Evolutionary conservation across 2,888 invertebrate species (phyloP), one percentile per base, ranked within the genome.

Genomic region (Stomorhina lunata): DNA sequence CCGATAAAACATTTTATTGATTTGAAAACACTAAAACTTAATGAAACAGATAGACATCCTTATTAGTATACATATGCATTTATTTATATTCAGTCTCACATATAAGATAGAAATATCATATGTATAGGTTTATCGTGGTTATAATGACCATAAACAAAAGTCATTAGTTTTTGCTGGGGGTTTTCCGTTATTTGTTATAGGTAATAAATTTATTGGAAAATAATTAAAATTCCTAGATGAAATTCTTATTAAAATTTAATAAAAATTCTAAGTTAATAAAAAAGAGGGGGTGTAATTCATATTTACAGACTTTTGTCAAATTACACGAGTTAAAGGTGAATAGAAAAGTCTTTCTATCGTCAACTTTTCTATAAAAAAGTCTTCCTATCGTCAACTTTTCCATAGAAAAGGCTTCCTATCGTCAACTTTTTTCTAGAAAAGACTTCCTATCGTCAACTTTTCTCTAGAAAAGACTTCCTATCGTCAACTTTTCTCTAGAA

Each of bases 1-100:
- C 85, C 80, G 82, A 81, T 86, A 86, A 84, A 86, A 83, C 84
- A 85, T 84, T 86, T 85, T 84, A 84, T 84, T 83, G 83, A 78
- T 84, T 69, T 76, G 71, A 50, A 72, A 69, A 53, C 66, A 66
- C 15, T 17, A 34, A 17, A 55, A 63, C 59, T 32, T 40, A 40
- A 80, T 69, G 66, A 72, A 63, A 34, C 40, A 29, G 15, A 68
- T 63, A 65, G 63, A 20, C 43, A 59, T n/a, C n/a, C n/a, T n/a
- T n/a, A n/a, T n/a, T n/a, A n/a, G n/a, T n/a, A n/a, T 68, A 71
- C n/a, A 37, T 12, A n/a, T 12, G n/a, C 20, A 37, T 25, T 20
- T 12, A 50, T 50, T 10, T 6, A 10, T 22, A 61, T 32, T 34
- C 15, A 59, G 15, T 48, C 15, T 10, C 25, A 48, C n/a, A n/a